These are phyloP conservation scores for Myotis davidii DNA, from an alignment of 2,113 vertebrate species.

Conservation along the genomic window DNA sequence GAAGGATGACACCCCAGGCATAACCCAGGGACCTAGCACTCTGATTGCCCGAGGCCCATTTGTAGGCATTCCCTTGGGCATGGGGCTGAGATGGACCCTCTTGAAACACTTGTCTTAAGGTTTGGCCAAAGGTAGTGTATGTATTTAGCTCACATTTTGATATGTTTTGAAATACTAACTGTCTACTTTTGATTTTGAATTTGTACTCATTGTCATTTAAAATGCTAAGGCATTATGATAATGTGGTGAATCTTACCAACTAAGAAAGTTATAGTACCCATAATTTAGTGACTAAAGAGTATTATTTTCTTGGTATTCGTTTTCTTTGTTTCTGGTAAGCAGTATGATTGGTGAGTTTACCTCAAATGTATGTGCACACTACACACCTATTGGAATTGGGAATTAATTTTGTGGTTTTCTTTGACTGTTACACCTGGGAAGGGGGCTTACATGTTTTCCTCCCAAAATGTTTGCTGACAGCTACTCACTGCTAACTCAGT, in stretches of 20 bases:
- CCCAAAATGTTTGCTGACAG: neutral
- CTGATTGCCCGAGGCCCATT: neutral
- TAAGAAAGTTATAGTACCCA: neutral
- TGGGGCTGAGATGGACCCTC: neutral
- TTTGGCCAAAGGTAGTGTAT: neutral
- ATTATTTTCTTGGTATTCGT: conserved; percentile 1
- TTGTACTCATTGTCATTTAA: conserved; percentile 20
- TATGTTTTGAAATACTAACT: conserved; percentile 20
- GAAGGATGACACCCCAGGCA: neutral
- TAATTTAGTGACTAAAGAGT: neutral
- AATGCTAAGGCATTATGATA: neutral
- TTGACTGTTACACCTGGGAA: neutral
- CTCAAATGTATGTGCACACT: neutral
- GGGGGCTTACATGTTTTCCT: neutral
- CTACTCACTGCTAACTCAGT: neutral
- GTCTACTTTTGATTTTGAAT: neutral
- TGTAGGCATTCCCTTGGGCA: neutral
- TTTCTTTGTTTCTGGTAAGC: conserved; percentile 32
- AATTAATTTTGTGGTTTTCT: neutral
- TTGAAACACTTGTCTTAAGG: neutral
- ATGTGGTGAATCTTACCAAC: neutral
- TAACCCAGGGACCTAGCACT: neutral
- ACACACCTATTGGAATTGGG: neutral
- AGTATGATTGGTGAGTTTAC: neutral
- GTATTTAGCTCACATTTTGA: neutral